phyloP scores from a whole-genome alignment of 2,113 vertebrate genomes.

The Hyla sarda region DNA sequence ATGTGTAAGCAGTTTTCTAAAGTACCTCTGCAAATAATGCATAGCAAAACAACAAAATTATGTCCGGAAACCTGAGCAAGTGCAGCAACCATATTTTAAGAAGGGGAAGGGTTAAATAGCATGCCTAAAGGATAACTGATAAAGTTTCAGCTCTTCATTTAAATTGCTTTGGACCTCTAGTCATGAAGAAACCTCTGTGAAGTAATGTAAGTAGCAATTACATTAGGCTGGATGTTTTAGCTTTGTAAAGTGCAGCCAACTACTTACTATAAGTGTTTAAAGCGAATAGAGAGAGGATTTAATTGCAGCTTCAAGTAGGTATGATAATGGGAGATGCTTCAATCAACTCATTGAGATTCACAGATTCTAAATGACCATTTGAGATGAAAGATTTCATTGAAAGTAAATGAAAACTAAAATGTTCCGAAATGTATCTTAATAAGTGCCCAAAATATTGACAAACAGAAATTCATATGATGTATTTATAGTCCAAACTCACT shows the following conservation, averaged over 20 bases:
- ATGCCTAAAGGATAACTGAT: not conserved
- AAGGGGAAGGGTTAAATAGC: not conserved
- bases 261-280: not conserved
- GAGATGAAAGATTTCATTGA: not conserved
- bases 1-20: too few species aligned
- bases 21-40: too few species aligned
- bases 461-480: too few species aligned
- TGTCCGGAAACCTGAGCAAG: too few species aligned
- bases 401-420: not conserved
- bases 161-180: not conserved
- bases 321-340: not conserved
- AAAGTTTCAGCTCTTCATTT: not conserved
- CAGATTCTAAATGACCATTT: not conserved
- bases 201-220: not conserved
- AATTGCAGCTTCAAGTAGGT: not conserved
- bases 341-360: not conserved
- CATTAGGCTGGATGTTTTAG: not conserved
- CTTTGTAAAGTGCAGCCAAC: not conserved
- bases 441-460: too few species aligned
- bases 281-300: not conserved
- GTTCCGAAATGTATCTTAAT: too few species aligned
- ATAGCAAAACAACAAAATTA: too few species aligned
- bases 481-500: too few species aligned
- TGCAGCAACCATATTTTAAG: too few species aligned
- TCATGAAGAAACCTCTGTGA: not conserved